phyloP scores from a whole-genome alignment of 2,113 vertebrate genomes.

The Labrus mixtus region DNA sequence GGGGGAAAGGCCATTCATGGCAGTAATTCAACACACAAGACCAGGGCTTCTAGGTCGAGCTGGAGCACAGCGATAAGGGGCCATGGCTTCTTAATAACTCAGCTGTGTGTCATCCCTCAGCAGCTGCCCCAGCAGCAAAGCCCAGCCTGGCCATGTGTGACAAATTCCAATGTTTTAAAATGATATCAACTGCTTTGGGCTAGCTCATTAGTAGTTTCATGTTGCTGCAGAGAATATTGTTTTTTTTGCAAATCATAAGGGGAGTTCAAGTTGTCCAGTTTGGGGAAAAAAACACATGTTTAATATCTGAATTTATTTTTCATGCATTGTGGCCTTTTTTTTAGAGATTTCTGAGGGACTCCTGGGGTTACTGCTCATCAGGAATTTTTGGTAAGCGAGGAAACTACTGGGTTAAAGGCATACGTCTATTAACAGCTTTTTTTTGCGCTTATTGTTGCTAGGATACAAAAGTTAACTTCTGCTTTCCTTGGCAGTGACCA shows the following conservation, averaged over 20 bases:
- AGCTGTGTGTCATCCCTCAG: slow-evolving; percentile 9
- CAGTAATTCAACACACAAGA: slow-evolving; percentile 47
- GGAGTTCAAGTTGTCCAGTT: slow-evolving; percentile 1
- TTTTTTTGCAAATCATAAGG: slow-evolving; percentile 4
- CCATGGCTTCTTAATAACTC: slow-evolving; percentile 33
- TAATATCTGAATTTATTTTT: background rate
- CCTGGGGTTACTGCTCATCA: too few species aligned
- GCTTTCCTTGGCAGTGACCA: too few species aligned
- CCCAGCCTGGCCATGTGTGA: slow-evolving; percentile 31
- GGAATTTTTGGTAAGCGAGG: too few species aligned
- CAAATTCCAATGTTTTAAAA: slow-evolving; percentile 24
- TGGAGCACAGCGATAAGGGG: slow-evolving; percentile 51
- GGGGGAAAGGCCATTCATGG: slow-evolving; percentile 7
- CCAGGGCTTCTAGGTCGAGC: slow-evolving; percentile 47
- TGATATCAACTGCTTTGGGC: slow-evolving; percentile 31
- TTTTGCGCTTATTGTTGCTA: too few species aligned
- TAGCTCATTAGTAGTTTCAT: slow-evolving; percentile 27
- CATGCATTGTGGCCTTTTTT: background rate
- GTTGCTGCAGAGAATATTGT: slow-evolving; percentile 11
- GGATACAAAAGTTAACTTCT: too few species aligned
- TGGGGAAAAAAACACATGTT: background rate
- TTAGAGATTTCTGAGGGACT: background rate
- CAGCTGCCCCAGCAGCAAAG: slow-evolving; percentile 12
- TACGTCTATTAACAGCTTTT: too few species aligned
- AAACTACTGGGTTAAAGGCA: too few species aligned